Percentiles rank a stretch among this genome's conserved stretches.
Conservation (phyloP, 2,113 vertebrate species). For the Alexandromys fortis region DNA sequence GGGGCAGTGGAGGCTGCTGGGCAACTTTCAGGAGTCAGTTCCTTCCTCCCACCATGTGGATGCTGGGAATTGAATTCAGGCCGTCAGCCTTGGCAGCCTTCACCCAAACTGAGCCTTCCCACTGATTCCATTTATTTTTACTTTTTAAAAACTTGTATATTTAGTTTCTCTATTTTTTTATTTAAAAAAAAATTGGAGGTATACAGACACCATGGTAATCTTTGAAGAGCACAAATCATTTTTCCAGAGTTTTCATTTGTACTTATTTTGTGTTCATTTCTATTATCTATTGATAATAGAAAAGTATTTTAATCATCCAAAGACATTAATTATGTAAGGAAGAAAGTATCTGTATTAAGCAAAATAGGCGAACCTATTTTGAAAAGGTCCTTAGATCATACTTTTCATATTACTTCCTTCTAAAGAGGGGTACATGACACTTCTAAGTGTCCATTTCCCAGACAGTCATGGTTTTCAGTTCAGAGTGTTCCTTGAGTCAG, state of each 20-base stretch:
- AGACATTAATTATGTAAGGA: neutral
- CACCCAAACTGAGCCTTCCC: neutral
- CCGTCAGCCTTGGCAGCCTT: neutral
- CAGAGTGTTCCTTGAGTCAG: neutral
- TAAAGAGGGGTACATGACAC: neutral
- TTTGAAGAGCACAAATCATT: neutral
- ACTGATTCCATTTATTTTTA: neutral
- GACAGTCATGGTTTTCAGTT: neutral
- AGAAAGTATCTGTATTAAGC: slow-evolving; percentile 8
- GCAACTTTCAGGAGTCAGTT: neutral
- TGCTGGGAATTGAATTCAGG: neutral
- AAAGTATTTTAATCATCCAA: slow-evolving; percentile 42
- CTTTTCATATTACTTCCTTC: slow-evolving; percentile 42
- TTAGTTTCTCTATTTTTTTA: neutral
- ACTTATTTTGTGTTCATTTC: neutral
- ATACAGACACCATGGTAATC: neutral
- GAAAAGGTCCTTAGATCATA: slow-evolving; percentile 11
- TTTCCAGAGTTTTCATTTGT: neutral
- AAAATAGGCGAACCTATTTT: neutral
- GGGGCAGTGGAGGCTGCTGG: neutral
- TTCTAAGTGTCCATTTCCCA: neutral
- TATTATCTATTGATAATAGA: neutral
- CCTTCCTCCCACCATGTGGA: neutral
- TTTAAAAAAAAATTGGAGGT: neutral
- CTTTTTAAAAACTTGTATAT: neutral